phyloP scores from a whole-genome alignment of 2,888 invertebrate genomes.

The Ferdinandea cuprea region DNA sequence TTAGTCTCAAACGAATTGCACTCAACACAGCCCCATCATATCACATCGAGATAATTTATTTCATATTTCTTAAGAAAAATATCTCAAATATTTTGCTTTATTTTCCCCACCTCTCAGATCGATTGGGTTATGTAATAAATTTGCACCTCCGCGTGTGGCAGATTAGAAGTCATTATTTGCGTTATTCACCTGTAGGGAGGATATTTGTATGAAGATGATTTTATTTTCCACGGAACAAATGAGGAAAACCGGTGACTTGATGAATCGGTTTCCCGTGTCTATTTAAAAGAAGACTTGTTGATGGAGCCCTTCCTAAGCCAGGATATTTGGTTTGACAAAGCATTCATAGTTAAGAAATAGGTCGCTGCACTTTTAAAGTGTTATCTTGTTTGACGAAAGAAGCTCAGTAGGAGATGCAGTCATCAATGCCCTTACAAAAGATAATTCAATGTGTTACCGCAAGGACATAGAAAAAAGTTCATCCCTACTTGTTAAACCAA shows the following conservation, averaged over 20 bases:
- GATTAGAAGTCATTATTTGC: constrained; percentile 35
- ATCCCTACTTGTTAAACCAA: too few relatives aligned
- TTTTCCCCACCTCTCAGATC: constrained; percentile 23
- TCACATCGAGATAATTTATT: constrained; percentile 32
- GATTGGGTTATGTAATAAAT: constrained; percentile 47
- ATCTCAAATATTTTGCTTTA: constrained; percentile 9
- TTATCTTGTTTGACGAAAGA: too few relatives aligned
- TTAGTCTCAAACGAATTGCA: constrained; percentile 43
- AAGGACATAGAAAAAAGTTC: too few relatives aligned
- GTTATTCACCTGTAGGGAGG: constrained; percentile 50
- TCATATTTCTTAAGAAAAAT: constrained; percentile 30
- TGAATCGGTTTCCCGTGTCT: constrained; percentile 23
- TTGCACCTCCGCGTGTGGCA: constrained; percentile 29
- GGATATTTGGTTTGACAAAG: too few relatives aligned
- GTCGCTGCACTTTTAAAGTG: too few relatives aligned
- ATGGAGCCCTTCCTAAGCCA: too few relatives aligned
- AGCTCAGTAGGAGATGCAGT: too few relatives aligned
- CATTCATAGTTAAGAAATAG: too few relatives aligned
- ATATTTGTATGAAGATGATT: constrained; percentile 15
- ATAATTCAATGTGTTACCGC: too few relatives aligned
- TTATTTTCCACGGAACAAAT: constrained; percentile 7
- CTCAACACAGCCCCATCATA: constrained; percentile 32
- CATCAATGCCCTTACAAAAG: too few relatives aligned
- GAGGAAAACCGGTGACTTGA: constrained; percentile 26
- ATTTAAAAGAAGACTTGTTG: too few relatives aligned